Conservation (phyloP, 2,797 vertebrate genomes). For the Crocodylus rhombifer region DNA sequence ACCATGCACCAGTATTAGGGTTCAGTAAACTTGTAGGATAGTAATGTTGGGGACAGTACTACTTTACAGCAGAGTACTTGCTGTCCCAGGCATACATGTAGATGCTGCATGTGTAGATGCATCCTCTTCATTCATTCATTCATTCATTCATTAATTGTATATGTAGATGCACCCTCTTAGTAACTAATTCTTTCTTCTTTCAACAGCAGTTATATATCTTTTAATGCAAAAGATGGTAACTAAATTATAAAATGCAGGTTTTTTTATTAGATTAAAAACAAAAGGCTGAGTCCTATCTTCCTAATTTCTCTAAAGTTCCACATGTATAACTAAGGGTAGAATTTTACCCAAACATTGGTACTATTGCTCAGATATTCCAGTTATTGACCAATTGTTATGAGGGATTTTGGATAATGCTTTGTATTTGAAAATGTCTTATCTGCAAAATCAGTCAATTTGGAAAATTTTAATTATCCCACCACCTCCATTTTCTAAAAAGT, state of each 20-base stretch:
- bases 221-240: not conserved
- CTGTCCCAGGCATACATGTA: too few species aligned
- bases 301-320: not conserved
- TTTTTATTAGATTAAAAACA: not conserved
- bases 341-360: not conserved
- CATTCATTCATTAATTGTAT: too few species aligned
- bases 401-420: not conserved
- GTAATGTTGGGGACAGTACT: too few species aligned
- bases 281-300: not conserved
- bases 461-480: not conserved
- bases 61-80: too few species aligned
- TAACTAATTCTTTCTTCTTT: not conserved
- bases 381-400: not conserved
- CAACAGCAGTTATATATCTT: not conserved
- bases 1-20: too few species aligned
- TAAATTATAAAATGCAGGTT: not conserved
- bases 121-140: too few species aligned
- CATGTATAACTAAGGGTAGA: not conserved
- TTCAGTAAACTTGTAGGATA: too few species aligned
- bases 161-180: not conserved
- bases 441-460: not conserved
- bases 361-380: not conserved
- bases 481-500: not conserved
- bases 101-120: too few species aligned
- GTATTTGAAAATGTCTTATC: not conserved